These are phyloP conservation scores for Epistrophella euchroma DNA, from an alignment of 2,888 invertebrate genomes.

Conservation along the genomic window DNA sequence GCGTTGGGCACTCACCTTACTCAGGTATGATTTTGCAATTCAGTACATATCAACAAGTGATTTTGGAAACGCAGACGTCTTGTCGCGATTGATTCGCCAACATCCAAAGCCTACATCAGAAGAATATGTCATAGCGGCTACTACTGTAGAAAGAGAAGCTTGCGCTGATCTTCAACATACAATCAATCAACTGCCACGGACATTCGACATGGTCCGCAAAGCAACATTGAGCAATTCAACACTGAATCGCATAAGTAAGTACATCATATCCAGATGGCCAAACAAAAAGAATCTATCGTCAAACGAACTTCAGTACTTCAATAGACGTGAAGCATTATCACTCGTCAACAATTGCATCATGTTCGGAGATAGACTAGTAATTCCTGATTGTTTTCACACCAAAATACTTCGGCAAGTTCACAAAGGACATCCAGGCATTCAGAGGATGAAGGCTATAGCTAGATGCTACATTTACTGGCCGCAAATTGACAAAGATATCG, in stretches of 20 bases:
- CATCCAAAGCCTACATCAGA: conserved; percentile 4
- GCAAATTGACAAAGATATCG: conserved; percentile 75
- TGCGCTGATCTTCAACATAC: not conserved
- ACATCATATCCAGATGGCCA: conserved; percentile 23
- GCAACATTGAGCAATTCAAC: not conserved
- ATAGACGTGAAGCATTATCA: not conserved
- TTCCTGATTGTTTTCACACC: conserved; percentile 2
- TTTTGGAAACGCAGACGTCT: conserved; percentile 54
- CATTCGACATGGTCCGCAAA: not conserved
- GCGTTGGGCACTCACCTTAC: conserved; percentile 72
- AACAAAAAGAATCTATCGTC: conserved; percentile 11
- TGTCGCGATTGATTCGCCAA: conserved; percentile 37
- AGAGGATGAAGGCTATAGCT: conserved; percentile 71
- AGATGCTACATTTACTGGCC: conserved; percentile 77
- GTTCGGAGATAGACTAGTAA: not conserved
- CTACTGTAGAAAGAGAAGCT: not conserved
- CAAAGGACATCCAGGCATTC: conserved; percentile 75
- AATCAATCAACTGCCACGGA: not conserved
- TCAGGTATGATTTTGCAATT: conserved; percentile 69
- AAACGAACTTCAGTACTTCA: conserved; percentile 8
- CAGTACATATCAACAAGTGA: conserved; percentile 55
- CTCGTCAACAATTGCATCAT: conserved; percentile 26
- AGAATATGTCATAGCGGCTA: conserved; percentile 2
- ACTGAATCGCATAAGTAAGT: not conserved
- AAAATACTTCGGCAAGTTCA: conserved; percentile 73